Conservation (phyloP, 2,797 vertebrate species). For the Rhadinocentrus ornatus region DNA sequence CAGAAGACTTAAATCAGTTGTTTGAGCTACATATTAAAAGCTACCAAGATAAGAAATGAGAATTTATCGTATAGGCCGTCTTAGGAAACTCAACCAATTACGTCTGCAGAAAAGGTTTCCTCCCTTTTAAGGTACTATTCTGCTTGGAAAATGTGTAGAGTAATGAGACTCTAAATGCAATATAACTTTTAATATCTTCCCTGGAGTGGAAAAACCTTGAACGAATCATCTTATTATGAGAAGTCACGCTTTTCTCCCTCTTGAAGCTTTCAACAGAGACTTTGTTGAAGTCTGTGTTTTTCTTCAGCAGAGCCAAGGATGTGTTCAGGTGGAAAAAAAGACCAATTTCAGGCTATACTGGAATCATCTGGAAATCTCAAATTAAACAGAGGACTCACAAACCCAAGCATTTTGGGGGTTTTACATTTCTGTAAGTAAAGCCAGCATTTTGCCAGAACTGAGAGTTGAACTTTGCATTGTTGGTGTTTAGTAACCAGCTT, state of each 20-base stretch:
- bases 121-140: neutral
- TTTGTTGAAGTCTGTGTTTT: neutral
- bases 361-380: no score
- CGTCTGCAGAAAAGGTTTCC: neutral
- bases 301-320: neutral
- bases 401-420: no score
- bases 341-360: neutral
- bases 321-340: neutral
- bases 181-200: neutral
- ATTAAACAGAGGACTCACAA: no score
- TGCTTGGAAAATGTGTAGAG: neutral
- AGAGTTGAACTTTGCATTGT: no score
- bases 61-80: neutral
- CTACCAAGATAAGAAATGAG: no score
- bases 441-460: no score
- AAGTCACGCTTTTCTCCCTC: neutral
- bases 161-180: neutral
- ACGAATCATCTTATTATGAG: neutral
- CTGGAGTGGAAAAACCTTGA: neutral
- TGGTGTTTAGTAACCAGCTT: no score
- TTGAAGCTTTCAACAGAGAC: neutral
- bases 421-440: no score
- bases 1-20: no score
- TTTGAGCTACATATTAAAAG: neutral
- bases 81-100: slow-evolving; percentile 1